These are phyloP conservation scores for Leptodactylus fuscus DNA, from an alignment of 2,113 vertebrate species.

Conservation along the genomic window DNA sequence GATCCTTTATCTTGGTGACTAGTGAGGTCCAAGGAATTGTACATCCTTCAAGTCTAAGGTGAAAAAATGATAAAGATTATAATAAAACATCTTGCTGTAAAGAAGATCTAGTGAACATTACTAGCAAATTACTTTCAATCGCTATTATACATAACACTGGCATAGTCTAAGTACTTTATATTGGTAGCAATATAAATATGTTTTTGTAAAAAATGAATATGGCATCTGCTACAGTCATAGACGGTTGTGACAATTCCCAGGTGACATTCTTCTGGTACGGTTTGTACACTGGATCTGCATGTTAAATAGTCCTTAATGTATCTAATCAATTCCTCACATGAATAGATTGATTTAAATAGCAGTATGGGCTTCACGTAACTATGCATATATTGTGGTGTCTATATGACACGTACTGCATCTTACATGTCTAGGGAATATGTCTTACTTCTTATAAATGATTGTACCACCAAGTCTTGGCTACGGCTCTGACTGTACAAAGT, in stretches of 20 bases:
- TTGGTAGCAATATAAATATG: too few species aligned
- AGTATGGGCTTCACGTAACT: neutral
- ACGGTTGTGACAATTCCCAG: constrained; percentile 17
- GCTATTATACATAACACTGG: neutral
- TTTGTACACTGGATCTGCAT: neutral
- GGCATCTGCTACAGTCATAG: neutral
- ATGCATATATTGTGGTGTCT: neutral
- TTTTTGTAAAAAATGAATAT: neutral
- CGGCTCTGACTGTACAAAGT: neutral
- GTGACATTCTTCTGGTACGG: neutral
- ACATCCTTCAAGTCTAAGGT: too few species aligned
- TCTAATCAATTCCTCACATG: constrained; percentile 28
- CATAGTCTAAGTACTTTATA: neutral
- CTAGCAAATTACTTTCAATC: neutral
- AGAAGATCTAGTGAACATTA: too few species aligned
- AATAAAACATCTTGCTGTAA: too few species aligned
- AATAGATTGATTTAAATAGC: constrained; percentile 6
- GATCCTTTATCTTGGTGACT: too few species aligned
- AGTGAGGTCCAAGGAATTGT: too few species aligned
- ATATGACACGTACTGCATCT: neutral
- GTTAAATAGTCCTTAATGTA: constrained; percentile 37
- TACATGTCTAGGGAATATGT: constrained; percentile 23
- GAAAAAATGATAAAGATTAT: too few species aligned
- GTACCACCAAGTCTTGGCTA: neutral
- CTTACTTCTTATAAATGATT: neutral